phyloP scores from a whole-genome alignment of 2,113 vertebrate genomes.

The Labeo catla region DNA sequence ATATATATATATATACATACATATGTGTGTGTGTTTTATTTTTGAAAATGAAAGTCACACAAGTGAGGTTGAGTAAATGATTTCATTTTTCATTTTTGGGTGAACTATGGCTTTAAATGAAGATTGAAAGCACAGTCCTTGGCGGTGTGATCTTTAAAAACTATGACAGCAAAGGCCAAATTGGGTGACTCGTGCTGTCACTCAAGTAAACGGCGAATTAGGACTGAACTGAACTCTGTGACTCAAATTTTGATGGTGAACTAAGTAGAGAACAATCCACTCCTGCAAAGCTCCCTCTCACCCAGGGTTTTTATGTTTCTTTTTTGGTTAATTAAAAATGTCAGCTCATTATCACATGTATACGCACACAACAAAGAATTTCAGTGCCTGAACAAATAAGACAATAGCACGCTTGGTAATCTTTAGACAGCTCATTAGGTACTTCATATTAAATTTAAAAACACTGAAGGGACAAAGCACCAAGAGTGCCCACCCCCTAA shows the following conservation, averaged over 20 bases:
- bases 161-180: slow-evolving; percentile 8
- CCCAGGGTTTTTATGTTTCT: neutral
- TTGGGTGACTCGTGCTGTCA: neutral
- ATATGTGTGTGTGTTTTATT: too few relatives aligned
- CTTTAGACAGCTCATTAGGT: slow-evolving; percentile 43
- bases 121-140: neutral
- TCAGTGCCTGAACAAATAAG: slow-evolving; percentile 29
- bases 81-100: neutral
- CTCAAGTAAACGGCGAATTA: neutral
- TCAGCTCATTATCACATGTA: slow-evolving; percentile 36
- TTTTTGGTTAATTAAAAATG: slow-evolving; percentile 36
- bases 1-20: too few relatives aligned
- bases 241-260: neutral
- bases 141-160: slow-evolving; percentile 15
- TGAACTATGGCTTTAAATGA: slow-evolving; percentile 7
- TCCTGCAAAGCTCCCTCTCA: slow-evolving; percentile 8
- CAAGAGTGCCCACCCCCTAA: slow-evolving; percentile 28
- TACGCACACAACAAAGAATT: slow-evolving; percentile 34
- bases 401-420: slow-evolving; percentile 46
- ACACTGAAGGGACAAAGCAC: slow-evolving; percentile 43
- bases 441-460: slow-evolving; percentile 54
- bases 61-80: neutral
- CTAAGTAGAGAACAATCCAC: slow-evolving; percentile 12
- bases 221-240: slow-evolving; percentile 1
- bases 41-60: neutral